phyloP scores from a whole-genome alignment of 2,797 vertebrate species.

The Ciconia nigra region DNA sequence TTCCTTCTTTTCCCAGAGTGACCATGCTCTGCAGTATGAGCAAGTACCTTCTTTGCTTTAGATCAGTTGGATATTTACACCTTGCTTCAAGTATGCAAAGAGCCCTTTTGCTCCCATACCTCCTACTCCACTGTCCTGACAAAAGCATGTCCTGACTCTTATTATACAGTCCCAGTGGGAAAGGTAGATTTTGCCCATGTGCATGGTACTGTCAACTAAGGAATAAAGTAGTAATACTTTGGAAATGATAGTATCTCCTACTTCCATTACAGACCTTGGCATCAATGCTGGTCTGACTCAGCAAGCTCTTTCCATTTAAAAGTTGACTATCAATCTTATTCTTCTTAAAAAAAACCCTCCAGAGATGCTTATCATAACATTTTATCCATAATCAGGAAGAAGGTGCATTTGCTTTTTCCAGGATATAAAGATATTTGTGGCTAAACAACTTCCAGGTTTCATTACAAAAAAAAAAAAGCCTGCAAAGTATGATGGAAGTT shows the following conservation, averaged over 20 bases:
- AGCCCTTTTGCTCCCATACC: not conserved
- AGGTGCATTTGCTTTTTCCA: not conserved
- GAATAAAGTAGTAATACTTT: not conserved
- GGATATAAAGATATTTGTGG: not conserved
- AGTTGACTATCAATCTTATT: not conserved
- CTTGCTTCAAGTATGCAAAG: not conserved
- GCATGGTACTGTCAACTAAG: not conserved
- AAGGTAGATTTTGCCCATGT: not conserved
- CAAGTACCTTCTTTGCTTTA: not conserved
- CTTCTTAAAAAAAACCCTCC: not conserved
- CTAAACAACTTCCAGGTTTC: not conserved
- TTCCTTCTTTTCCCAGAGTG: not conserved
- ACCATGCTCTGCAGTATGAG: not conserved
- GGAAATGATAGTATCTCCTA: not conserved
- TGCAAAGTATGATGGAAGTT: not conserved
- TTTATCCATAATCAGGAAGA: not conserved
- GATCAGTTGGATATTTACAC: not conserved
- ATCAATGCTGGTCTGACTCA: conserved; percentile 7
- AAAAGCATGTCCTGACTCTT: not conserved
- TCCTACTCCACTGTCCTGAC: not conserved
- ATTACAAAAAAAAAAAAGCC: not conserved
- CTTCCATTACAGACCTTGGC: conserved; percentile 29
- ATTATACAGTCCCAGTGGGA: not conserved
- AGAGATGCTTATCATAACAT: not conserved
- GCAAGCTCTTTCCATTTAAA: conserved; percentile 2